Conservation (phyloP, 2,113 vertebrate species). For the Carassius auratus region DNA sequence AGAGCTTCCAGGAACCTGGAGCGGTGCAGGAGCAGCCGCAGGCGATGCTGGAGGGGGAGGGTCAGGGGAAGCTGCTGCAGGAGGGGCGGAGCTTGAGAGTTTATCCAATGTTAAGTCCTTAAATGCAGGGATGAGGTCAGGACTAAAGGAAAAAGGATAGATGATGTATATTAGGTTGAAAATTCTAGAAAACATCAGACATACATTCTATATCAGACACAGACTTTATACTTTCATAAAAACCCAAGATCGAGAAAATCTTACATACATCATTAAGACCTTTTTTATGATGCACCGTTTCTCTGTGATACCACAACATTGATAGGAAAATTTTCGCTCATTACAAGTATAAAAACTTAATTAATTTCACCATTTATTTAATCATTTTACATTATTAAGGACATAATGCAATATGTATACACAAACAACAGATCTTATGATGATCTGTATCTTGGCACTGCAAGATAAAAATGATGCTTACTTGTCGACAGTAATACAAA, state of each 20-base stretch:
- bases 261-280: neutral
- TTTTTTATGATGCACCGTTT: neutral
- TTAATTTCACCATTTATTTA: neutral
- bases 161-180: neutral
- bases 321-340: neutral
- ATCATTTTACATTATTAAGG: neutral
- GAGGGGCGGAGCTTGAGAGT: conserved; percentile 66
- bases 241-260: neutral
- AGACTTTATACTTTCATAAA: neutral
- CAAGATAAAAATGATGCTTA: conserved; percentile 61
- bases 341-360: neutral
- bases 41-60: conserved; percentile 70
- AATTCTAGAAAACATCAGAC: neutral
- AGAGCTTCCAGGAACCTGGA: conserved; percentile 89
- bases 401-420: neutral
- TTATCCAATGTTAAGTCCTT: conserved; percentile 88
- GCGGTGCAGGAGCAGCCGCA: conserved; percentile 66
- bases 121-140: conserved; percentile 84
- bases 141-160: conserved; percentile 58
- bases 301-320: neutral
- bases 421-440: neutral
- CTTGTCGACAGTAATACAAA: conserved; percentile 97
- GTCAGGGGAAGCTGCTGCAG: conserved; percentile 69
- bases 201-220: neutral
- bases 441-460: neutral